A percentile compares a stretch with the other conserved stretches of the same genome.
phyloP scores from a whole-genome alignment of 2,113 vertebrate genomes.

The Pangasianodon hypophthalmus region DNA sequence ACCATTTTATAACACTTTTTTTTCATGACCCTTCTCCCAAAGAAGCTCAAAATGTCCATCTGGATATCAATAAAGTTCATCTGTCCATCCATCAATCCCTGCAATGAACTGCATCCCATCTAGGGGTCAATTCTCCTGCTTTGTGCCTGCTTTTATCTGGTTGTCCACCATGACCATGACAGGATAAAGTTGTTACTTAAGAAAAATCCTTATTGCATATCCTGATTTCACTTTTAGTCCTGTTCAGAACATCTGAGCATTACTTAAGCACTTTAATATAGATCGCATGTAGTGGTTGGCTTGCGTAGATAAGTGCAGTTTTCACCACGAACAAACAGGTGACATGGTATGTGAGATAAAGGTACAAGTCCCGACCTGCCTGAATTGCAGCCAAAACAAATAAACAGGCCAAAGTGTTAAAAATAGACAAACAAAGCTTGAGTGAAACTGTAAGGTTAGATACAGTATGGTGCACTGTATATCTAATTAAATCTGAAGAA shows the following conservation, averaged over 20 bases:
- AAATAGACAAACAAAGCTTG: constrained; percentile 53
- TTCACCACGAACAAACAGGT: background rate
- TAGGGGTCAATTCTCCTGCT: background rate
- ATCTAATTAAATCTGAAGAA: background rate
- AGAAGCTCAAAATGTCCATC: background rate
- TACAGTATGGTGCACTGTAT: background rate
- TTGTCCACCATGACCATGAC: background rate
- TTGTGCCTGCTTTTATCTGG: background rate
- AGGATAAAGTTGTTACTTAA: background rate
- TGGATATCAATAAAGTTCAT: background rate
- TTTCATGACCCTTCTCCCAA: background rate
- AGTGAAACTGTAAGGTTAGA: background rate
- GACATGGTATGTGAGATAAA: background rate
- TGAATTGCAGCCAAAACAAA: constrained; percentile 18
- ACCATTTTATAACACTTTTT: background rate
- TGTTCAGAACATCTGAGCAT: background rate
- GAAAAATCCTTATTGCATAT: background rate
- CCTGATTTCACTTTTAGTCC: background rate
- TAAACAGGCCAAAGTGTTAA: constrained; percentile 1
- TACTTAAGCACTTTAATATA: background rate
- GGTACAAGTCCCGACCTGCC: constrained; percentile 12
- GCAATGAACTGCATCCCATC: background rate
- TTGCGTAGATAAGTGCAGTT: background rate
- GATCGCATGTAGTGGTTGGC: background rate
- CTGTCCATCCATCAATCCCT: background rate